These are phyloP conservation scores for Scomber colias DNA, from an alignment of 2,113 vertebrate genomes.

Conservation along the genomic window DNA sequence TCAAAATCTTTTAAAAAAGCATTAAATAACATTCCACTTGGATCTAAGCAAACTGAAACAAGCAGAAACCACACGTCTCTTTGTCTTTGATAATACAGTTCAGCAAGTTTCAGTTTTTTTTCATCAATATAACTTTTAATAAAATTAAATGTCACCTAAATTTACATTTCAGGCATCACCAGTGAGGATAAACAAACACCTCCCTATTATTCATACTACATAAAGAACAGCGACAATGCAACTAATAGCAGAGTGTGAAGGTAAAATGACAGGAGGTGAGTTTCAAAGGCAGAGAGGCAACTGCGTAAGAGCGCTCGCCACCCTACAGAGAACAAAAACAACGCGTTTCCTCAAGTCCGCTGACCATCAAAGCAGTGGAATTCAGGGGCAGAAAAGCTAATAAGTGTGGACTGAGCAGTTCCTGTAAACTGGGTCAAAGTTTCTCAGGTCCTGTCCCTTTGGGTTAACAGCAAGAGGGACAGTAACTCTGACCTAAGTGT, in stretches of 20 bases:
- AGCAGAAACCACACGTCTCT: neutral
- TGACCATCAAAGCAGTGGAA: conserved; percentile 79
- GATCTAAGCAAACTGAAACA: conserved; percentile 15
- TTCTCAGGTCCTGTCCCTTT: conserved; percentile 55
- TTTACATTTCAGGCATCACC: neutral
- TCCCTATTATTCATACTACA: neutral
- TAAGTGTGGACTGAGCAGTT: conserved; percentile 67
- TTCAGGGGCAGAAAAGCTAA: conserved; percentile 69
- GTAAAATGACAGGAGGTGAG: conserved; percentile 56
- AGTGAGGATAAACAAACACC: neutral
- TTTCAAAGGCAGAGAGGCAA: conserved; percentile 73
- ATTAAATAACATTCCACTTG: conserved; percentile 27
- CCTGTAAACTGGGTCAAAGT: conserved; percentile 81
- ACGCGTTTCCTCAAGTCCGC: conserved; percentile 73
- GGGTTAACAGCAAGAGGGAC: conserved; percentile 30
- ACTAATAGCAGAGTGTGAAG: conserved; percentile 48
- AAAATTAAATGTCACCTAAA: neutral
- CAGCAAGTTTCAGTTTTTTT: neutral
- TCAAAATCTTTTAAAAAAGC: conserved; percentile 11
- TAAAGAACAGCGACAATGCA: conserved; percentile 41
- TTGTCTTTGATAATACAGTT: neutral
- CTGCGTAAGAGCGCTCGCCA: conserved; percentile 55
- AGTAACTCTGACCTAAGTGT: neutral
- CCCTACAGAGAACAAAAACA: conserved; percentile 81
- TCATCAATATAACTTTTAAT: neutral